These are phyloP conservation scores for Bombus picipes DNA, from an alignment of 1,140 invertebrate genomes.

Conservation along the genomic window DNA sequence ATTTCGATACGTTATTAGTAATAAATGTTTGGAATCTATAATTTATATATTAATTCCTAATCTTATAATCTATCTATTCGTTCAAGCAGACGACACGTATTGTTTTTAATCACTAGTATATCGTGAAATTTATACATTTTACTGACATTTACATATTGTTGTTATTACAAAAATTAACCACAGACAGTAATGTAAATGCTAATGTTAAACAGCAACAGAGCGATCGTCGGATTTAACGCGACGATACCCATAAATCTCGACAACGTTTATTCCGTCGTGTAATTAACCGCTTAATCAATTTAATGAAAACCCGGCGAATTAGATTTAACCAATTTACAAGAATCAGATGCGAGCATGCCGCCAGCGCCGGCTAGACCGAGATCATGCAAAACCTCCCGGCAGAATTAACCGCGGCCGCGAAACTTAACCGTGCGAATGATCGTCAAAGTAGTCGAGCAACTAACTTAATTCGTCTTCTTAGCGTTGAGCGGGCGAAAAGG, in stretches of 20 bases:
- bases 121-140: too few species aligned
- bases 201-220: not conserved
- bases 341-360: slow-evolving; percentile 5
- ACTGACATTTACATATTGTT: too few species aligned
- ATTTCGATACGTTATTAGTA: too few species aligned
- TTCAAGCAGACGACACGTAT: too few species aligned
- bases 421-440: slow-evolving; percentile 15
- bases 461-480: slow-evolving; percentile 12
- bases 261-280: not conserved
- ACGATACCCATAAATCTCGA: not conserved
- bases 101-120: too few species aligned
- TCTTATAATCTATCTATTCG: too few species aligned
- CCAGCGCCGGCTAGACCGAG: not conserved
- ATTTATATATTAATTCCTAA: too few species aligned
- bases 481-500: not conserved
- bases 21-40: too few species aligned
- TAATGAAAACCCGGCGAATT: slow-evolving; percentile 20
- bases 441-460: slow-evolving; percentile 6
- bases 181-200: too few species aligned
- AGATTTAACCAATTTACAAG: slow-evolving; percentile 34
- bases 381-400: slow-evolving; percentile 22
- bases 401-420: slow-evolving; percentile 21
- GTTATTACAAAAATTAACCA: too few species aligned
- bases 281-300: slow-evolving; percentile 19
- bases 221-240: not conserved